Evolutionary conservation across 2,888 invertebrate genomes (phyloP).

Genomic region (Pimpla rufipes): DNA sequence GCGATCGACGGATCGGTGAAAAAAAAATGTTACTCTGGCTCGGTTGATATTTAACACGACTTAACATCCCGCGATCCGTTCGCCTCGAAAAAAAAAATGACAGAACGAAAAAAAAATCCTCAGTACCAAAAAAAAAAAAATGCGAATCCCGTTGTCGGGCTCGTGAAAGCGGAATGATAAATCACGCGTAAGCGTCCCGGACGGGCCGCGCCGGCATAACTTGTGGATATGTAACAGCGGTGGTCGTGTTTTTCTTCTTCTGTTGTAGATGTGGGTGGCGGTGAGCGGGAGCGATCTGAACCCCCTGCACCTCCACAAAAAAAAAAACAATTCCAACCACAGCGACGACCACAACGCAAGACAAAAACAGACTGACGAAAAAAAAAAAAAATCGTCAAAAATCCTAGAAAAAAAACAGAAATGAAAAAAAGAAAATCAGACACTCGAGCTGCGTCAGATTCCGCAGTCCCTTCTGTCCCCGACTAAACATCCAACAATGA

Average conservation of each 20-base stretch:
- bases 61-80: slow-evolving; percentile 24
- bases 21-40: slow-evolving; percentile 44
- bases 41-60: slow-evolving; percentile 61
- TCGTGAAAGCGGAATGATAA: slow-evolving; percentile 72
- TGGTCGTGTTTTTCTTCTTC: slow-evolving; percentile 85
- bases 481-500: background rate
- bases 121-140: background rate
- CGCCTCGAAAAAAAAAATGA: background rate
- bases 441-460: background rate
- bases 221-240: slow-evolving; percentile 84
- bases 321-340: slow-evolving; percentile 64
- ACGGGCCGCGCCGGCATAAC: slow-evolving; percentile 83
- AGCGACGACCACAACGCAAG: slow-evolving; percentile 67
- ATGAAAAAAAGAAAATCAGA: slow-evolving; percentile 15
- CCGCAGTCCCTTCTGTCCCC: slow-evolving; percentile 12
- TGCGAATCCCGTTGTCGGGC: slow-evolving; percentile 51
- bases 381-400: slow-evolving; percentile 47
- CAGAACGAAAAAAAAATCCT: background rate
- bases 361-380: slow-evolving; percentile 41
- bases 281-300: slow-evolving; percentile 85
- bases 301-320: slow-evolving; percentile 81
- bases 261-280: slow-evolving; percentile 86
- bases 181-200: slow-evolving; percentile 80
- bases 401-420: slow-evolving; percentile 16
- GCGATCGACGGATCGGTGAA: background rate